phyloP scores from a whole-genome alignment of 1,140 invertebrate genomes.

The Acromyrmex echinatior region DNA sequence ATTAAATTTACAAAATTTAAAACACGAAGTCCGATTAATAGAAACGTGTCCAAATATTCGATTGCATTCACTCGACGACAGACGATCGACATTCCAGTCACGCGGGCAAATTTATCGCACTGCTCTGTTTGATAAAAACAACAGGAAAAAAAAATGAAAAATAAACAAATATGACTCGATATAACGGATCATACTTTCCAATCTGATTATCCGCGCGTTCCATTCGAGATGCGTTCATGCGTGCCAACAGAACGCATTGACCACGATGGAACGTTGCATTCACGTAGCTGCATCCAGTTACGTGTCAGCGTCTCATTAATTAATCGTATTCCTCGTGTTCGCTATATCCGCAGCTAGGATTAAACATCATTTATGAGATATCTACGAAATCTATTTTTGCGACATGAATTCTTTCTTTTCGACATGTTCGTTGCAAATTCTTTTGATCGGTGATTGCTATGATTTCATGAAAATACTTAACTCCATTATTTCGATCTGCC shows the following conservation, averaged over 20 bases:
- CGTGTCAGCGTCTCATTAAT: slow-evolving; percentile 52
- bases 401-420: background rate
- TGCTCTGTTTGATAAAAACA: slow-evolving; percentile 34
- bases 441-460: background rate
- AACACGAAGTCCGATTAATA: slow-evolving; percentile 34
- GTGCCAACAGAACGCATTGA: slow-evolving; percentile 26
- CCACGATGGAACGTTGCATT: slow-evolving; percentile 4
- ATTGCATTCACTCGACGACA: slow-evolving; percentile 17
- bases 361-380: background rate
- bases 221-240: background rate
- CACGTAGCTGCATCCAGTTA: background rate
- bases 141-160: slow-evolving; percentile 38
- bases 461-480: background rate
- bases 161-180: slow-evolving; percentile 28
- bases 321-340: slow-evolving; percentile 15
- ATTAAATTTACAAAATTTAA: slow-evolving; percentile 39
- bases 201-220: slow-evolving; percentile 32
- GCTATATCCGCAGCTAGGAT: background rate
- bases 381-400: background rate
- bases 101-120: slow-evolving; percentile 24
- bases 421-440: background rate
- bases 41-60: slow-evolving; percentile 13
- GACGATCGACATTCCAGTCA: slow-evolving; percentile 11
- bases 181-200: slow-evolving; percentile 27
- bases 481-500: background rate